phyloP scores from a whole-genome alignment of 2,113 vertebrate genomes.

The Thamnaconus septentrionalis region DNA sequence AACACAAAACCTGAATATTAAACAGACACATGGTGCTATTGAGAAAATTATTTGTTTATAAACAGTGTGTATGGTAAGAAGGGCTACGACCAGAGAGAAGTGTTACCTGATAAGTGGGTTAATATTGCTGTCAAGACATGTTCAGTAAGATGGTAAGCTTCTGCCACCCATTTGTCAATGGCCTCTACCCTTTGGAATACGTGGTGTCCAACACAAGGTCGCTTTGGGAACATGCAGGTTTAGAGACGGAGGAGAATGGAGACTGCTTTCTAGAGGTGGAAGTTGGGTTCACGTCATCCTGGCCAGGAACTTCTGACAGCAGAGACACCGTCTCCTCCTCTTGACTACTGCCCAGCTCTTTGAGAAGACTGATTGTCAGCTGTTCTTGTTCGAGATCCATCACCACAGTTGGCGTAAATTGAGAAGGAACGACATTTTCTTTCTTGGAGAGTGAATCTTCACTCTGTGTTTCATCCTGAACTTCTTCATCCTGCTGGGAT shows the following conservation, averaged over 20 bases:
- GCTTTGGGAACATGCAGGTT: conserved; percentile 43
- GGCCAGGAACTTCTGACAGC: conserved; percentile 13
- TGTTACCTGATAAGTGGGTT: conserved; percentile 86
- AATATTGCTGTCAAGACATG: conserved; percentile 83
- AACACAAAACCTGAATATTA: background rate
- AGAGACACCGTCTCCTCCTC: conserved; percentile 35
- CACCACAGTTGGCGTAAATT: conserved; percentile 45
- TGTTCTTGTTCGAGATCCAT: conserved; percentile 83
- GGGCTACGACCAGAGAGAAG: conserved; percentile 61
- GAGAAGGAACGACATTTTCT: conserved; percentile 13
- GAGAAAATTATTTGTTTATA: background rate
- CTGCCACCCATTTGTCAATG: conserved; percentile 77
- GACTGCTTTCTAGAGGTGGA: conserved; percentile 10
- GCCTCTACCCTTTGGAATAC: conserved; percentile 72
- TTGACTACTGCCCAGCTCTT: conserved; percentile 74
- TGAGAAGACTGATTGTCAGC: conserved; percentile 82
- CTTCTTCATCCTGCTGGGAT: conserved; percentile 69
- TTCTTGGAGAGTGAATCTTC: conserved; percentile 1
- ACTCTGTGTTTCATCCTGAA: background rate
- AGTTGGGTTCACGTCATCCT: conserved; percentile 11
- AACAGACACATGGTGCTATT: background rate
- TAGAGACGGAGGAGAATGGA: conserved; percentile 27
- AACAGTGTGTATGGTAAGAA: conserved; percentile 48
- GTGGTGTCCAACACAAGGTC: conserved; percentile 40
- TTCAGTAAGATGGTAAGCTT: conserved; percentile 80